Percentiles rank a stretch among this genome's conserved stretches.
Conservation (phyloP, 2,113 vertebrate species). For the Chiloscyllium plagiosum region DNA sequence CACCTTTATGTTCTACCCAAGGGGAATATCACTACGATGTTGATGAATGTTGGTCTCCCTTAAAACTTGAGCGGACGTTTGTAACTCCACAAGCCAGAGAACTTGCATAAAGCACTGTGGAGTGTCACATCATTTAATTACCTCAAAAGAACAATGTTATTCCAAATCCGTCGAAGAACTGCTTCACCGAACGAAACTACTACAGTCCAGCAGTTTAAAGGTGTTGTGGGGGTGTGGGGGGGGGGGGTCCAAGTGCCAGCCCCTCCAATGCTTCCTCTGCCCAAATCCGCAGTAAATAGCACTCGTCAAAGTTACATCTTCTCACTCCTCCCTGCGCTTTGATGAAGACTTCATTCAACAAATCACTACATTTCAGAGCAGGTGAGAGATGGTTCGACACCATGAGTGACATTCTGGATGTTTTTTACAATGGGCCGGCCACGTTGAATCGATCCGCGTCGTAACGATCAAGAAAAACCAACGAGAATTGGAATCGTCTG, state of each 20-base stretch:
- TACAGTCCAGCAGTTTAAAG: background rate
- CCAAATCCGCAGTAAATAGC: background rate
- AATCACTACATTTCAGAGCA: background rate
- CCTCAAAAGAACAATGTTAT: background rate
- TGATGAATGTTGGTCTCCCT: background rate
- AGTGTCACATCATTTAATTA: background rate
- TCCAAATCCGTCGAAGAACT: background rate
- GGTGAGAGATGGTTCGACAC: background rate
- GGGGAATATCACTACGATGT: background rate
- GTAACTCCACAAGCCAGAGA: background rate
- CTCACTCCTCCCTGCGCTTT: background rate
- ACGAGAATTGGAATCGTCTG: slow-evolving; percentile 20
- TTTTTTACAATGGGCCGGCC: slow-evolving; percentile 32
- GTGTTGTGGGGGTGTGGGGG: too few species aligned
- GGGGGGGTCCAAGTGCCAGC: too few species aligned
- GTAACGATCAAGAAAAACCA: slow-evolving; percentile 41
- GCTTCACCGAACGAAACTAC: background rate
- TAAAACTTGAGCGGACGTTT: background rate
- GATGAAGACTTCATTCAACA: background rate
- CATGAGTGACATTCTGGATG: background rate
- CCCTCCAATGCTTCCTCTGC: background rate
- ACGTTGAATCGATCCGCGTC: slow-evolving; percentile 56
- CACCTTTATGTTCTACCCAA: background rate
- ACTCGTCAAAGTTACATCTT: background rate
- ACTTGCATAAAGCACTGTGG: background rate